These are phyloP conservation scores for Brenthis ino DNA, from an alignment of 2,888 invertebrate genomes.

Conservation along the genomic window DNA sequence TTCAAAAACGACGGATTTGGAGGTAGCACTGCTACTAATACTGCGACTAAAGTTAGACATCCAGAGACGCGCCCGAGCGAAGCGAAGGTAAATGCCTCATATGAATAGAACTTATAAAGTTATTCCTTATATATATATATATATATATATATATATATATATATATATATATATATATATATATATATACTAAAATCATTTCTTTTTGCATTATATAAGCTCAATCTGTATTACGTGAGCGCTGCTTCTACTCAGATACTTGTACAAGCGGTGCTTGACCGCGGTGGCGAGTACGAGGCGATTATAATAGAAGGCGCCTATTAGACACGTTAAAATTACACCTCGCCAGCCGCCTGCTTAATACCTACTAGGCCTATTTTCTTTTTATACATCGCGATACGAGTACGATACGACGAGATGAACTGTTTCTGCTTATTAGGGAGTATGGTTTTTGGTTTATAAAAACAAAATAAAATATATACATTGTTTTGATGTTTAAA, in stretches of 20 bases:
- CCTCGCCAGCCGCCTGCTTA: conserved; percentile 47
- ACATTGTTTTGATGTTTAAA: too few species aligned
- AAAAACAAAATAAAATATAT: neutral
- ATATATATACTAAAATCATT: conserved; percentile 12
- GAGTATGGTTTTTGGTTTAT: neutral
- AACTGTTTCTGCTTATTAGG: neutral
- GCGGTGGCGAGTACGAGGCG: conserved; percentile 25
- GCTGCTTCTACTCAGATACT: neutral
- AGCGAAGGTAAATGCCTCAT: too few species aligned
- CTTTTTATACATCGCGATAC: conserved; percentile 33
- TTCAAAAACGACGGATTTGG: too few species aligned
- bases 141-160: neutral
- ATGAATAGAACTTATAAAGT: too few species aligned
- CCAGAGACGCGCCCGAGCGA: too few species aligned
- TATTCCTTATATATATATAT: neutral
- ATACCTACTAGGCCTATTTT: conserved; percentile 37
- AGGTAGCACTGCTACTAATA: too few species aligned
- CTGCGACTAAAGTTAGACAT: too few species aligned
- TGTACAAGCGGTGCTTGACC: conserved; percentile 27
- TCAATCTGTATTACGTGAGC: conserved; percentile 15
- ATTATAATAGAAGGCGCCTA: conserved; percentile 39
- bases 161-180: neutral
- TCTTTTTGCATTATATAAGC: conserved; percentile 7
- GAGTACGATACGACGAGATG: conserved; percentile 32
- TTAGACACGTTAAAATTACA: conserved; percentile 62